Evolutionary conservation across 2,797 vertebrate species (phyloP).

Genomic region (Myoxocephalus aenaeus): DNA sequence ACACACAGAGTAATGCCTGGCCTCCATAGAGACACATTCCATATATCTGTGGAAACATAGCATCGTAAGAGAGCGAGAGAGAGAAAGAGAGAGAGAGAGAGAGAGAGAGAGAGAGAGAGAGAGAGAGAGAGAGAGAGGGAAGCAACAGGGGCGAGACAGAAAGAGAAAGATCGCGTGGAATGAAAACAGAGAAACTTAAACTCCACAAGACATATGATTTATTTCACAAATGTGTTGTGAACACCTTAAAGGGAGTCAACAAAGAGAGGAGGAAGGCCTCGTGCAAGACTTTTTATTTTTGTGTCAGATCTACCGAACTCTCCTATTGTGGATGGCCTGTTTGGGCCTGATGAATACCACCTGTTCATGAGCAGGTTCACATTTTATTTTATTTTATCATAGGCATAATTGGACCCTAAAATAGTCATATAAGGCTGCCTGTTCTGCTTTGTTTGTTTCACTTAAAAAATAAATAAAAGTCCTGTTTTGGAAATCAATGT

Average conservation of each 20-base stretch:
- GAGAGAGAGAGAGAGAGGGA: not conserved
- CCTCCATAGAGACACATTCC: conserved; percentile 30
- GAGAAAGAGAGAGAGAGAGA: not conserved
- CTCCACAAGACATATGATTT: not conserved
- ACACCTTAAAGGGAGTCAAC: not conserved
- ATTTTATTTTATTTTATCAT: not conserved
- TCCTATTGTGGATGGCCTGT: not conserved
- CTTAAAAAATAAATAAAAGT: not conserved
- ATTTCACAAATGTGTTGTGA: not conserved
- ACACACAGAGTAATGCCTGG: not conserved
- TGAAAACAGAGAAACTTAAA: no score
- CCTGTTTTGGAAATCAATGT: not conserved
- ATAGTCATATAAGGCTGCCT: not conserved
- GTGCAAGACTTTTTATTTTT: not conserved
- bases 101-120: no score
- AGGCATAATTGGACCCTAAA: not conserved
- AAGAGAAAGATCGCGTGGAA: not conserved
- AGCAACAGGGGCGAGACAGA: not conserved
- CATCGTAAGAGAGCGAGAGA: not conserved
- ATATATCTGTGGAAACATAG: conserved; percentile 14
- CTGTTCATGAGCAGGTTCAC: not conserved
- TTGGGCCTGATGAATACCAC: not conserved
- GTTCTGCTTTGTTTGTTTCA: not conserved
- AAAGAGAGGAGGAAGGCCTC: not conserved
- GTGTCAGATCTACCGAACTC: not conserved